Percentiles rank a stretch among this genome's conserved stretches.
Evolutionary conservation across 2,113 vertebrate species (phyloP).

Genomic region (Dipodomys merriami): DNA sequence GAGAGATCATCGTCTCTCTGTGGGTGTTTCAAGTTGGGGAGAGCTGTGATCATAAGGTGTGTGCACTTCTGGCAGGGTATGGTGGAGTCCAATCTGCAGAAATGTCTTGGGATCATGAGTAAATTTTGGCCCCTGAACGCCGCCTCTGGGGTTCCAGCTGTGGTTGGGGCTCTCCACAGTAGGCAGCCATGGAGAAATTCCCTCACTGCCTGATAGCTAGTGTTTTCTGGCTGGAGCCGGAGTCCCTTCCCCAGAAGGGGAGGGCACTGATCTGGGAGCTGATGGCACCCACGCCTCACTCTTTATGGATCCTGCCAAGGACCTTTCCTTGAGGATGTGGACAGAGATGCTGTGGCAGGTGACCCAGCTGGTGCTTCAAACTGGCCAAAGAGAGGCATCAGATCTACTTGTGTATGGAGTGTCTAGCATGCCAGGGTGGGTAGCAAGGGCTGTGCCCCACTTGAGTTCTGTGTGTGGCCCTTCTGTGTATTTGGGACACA

Average conservation of each 20-base stretch:
- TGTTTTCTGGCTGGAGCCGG: rapidly evolving
- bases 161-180: background rate
- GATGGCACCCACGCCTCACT: rapidly evolving
- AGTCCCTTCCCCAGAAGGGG: background rate
- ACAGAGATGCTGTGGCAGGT: background rate
- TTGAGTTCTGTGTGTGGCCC: background rate
- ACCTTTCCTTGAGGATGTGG: background rate
- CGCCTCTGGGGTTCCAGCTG: background rate
- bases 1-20: background rate
- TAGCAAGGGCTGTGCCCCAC: rapidly evolving
- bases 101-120: background rate
- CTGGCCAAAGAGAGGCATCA: background rate
- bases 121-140: background rate
- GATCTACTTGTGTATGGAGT: rapidly evolving
- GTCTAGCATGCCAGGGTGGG: rapidly evolving
- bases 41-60: background rate
- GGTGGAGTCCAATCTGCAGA: background rate
- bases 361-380: background rate
- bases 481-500: slow-evolving; percentile 10
- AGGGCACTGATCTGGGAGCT: background rate
- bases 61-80: background rate
- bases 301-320: background rate
- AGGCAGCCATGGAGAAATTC: background rate
- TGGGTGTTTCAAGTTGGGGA: background rate
- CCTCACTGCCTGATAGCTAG: background rate